Evolutionary conservation across 1,140 invertebrate genomes (phyloP).

Genomic region (Sesamia nonagrioides): DNA sequence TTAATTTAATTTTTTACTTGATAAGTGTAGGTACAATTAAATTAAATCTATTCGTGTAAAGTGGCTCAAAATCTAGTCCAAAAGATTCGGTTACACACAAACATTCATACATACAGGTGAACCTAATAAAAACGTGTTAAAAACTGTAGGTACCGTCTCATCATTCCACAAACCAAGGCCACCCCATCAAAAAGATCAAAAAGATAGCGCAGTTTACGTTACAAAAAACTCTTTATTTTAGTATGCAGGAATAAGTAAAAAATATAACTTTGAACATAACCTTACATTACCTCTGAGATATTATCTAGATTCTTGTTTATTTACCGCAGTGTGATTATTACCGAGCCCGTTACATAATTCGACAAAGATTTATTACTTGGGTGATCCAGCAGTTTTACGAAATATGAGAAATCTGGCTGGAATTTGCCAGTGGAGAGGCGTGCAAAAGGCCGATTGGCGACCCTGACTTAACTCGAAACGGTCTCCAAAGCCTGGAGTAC

Average conservation of each 20-base stretch:
- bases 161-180: neutral
- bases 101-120: too few species aligned
- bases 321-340: neutral
- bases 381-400: neutral
- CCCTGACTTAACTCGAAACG: too few species aligned
- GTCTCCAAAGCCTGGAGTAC: too few species aligned
- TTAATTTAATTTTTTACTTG: too few species aligned
- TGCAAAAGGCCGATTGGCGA: too few species aligned
- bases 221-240: slow-evolving; percentile 3
- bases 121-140: too few species aligned
- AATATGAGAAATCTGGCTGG: too few species aligned
- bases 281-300: slow-evolving; percentile 5
- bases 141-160: neutral
- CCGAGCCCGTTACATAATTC: neutral
- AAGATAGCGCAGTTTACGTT: neutral
- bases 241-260: neutral
- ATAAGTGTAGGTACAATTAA: too few species aligned
- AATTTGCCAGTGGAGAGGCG: too few species aligned
- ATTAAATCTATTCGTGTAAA: too few species aligned
- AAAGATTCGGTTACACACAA: too few species aligned
- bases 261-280: neutral
- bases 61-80: too few species aligned
- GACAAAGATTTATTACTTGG: neutral
- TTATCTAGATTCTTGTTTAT: slow-evolving; percentile 17
- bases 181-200: slow-evolving; percentile 2